phyloP scores from a whole-genome alignment of 2,113 vertebrate genomes.

The Sander lucioperca region DNA sequence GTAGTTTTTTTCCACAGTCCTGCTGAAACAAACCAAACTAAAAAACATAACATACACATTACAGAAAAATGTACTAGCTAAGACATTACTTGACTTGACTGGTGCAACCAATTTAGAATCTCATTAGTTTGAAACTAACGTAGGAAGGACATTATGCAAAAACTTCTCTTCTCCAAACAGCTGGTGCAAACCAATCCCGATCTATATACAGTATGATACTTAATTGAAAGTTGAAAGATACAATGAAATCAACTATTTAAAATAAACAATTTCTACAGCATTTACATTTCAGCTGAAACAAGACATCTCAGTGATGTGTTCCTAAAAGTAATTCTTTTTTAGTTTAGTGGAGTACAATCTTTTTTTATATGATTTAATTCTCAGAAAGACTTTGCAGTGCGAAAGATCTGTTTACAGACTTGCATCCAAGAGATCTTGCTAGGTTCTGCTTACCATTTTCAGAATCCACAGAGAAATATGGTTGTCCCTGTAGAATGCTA shows the following conservation, averaged over 20 bases:
- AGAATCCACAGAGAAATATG: conserved; percentile 97
- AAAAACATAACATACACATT: too few species aligned
- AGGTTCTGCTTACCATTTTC: conserved; percentile 89
- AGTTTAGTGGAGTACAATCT: not conserved
- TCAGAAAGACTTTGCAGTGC: not conserved
- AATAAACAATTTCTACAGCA: not conserved
- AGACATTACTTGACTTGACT: too few species aligned
- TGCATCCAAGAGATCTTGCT: not conserved
- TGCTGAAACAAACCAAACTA: too few species aligned
- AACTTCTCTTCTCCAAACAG: too few species aligned
- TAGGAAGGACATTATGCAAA: not conserved
- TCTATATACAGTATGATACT: not conserved
- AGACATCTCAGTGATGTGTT: not conserved
- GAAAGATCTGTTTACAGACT: not conserved
- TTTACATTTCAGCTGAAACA: not conserved
- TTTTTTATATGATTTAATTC: not conserved
- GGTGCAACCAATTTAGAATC: not conserved
- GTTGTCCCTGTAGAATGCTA: conserved; percentile 97
- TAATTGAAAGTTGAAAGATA: not conserved
- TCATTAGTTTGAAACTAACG: too few species aligned
- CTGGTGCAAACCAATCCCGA: not conserved
- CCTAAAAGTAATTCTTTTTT: not conserved
- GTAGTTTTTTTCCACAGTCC: too few species aligned
- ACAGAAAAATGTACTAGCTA: too few species aligned
- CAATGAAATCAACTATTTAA: not conserved